Evolutionary conservation across 2,113 vertebrate species (phyloP).

Genomic region (Oncorhynchus tshawytscha): DNA sequence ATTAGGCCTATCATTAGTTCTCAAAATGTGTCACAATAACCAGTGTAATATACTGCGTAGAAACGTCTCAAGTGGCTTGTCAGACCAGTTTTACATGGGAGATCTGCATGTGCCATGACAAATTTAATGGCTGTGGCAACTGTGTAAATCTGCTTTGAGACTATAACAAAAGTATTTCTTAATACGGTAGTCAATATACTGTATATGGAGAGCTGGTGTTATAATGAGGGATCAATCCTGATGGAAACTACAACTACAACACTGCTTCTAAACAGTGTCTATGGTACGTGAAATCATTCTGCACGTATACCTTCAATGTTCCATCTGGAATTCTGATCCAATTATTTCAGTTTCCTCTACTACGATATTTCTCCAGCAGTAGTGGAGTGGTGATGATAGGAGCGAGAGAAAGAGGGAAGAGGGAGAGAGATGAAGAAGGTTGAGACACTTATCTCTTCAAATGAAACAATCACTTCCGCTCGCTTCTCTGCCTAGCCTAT

Average conservation of each 20-base stretch:
- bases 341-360: not conserved
- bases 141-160: slow-evolving; percentile 8
- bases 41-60: too few species aligned
- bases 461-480: slow-evolving; percentile 1
- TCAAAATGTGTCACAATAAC: not conserved
- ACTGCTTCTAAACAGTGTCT: not conserved
- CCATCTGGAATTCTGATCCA: not conserved
- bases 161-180: not conserved
- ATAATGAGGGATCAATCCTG: not conserved
- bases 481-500: not conserved
- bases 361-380: not conserved
- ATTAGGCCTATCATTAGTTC: not conserved
- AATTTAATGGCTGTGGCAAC: slow-evolving; percentile 1
- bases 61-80: not conserved
- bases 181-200: not conserved
- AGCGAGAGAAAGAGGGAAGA: slow-evolving; percentile 1
- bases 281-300: not conserved
- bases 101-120: not conserved
- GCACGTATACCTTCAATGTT: not conserved
- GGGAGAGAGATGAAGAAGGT: not conserved
- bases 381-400: not conserved
- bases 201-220: not conserved
- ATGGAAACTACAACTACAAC: not conserved
- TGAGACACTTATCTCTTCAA: slow-evolving; percentile 5
- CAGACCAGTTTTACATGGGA: not conserved